These are phyloP conservation scores for Monopterus albus DNA, from an alignment of 2,113 vertebrate species.

Conservation along the genomic window DNA sequence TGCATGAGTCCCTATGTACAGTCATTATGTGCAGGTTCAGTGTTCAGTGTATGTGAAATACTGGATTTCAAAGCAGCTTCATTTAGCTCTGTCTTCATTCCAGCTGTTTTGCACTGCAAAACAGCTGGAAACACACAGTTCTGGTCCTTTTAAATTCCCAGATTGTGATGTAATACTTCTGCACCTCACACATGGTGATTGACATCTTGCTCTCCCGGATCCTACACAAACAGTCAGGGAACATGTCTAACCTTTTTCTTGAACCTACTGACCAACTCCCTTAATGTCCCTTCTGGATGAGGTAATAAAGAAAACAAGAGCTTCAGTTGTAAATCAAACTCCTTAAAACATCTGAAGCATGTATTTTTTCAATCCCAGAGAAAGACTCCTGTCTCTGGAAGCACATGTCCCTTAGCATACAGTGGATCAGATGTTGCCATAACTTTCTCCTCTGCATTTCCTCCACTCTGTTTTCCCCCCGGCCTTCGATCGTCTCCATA, in stretches of 20 bases:
- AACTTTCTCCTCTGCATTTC: constrained; percentile 54
- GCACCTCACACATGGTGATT: constrained; percentile 7
- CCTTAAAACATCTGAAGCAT: constrained; percentile 25
- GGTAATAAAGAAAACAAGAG: constrained; percentile 13
- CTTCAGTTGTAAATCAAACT: constrained; percentile 45
- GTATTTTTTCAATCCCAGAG: constrained; percentile 25
- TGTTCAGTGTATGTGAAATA: background rate
- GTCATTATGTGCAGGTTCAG: too few relatives aligned
- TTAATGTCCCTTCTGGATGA: constrained; percentile 32
- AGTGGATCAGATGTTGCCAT: constrained; percentile 47
- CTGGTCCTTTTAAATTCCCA: constrained; percentile 17
- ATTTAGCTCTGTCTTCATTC: too few relatives aligned
- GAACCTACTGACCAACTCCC: constrained; percentile 34
- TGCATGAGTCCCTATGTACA: constrained; percentile 8
- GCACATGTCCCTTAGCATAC: constrained; percentile 38
- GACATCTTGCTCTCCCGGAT: constrained; percentile 22
- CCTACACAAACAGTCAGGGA: constrained; percentile 23
- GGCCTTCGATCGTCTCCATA: constrained; percentile 68
- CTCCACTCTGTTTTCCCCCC: constrained; percentile 19
- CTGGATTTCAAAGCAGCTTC: too few relatives aligned
- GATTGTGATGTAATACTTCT: constrained; percentile 32
- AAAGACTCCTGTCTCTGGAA: constrained; percentile 16
- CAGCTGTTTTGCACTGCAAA: constrained; percentile 5
- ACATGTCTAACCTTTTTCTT: constrained; percentile 29
- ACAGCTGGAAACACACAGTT: too few relatives aligned